phyloP scores from a whole-genome alignment of 2,797 vertebrate genomes.

The Typhlichthys subterraneus region DNA sequence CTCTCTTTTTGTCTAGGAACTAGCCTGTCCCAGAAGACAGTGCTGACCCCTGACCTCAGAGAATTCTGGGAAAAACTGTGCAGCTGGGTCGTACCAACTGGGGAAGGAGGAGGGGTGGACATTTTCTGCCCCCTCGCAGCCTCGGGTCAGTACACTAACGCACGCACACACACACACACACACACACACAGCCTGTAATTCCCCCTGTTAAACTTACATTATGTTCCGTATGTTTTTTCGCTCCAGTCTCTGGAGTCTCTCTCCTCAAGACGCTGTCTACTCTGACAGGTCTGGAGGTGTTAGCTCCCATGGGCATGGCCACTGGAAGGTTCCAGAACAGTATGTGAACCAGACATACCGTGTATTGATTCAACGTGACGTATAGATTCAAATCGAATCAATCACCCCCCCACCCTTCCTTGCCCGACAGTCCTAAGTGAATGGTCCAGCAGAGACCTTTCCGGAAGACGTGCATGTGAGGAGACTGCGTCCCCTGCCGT shows the following conservation, averaged over 20 bases:
- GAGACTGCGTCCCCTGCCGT: slow-evolving; percentile 44
- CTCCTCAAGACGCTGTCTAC: slow-evolving; percentile 78
- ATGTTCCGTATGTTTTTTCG: not conserved
- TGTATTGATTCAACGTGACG: not conserved
- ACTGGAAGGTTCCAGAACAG: slow-evolving; percentile 85
- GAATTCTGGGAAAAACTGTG: slow-evolving; percentile 87
- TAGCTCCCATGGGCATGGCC: slow-evolving; percentile 77
- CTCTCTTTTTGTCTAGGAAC: slow-evolving; percentile 58
- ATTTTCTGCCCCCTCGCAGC: slow-evolving; percentile 85
- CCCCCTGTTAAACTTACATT: not conserved
- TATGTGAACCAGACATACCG: slow-evolving; percentile 63
- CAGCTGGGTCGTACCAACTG: slow-evolving; percentile 64
- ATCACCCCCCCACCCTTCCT: not conserved
- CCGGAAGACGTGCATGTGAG: not conserved
- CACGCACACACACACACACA: slow-evolving; percentile 5
- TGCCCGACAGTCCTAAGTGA: slow-evolving; percentile 79
- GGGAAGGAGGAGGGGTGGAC: slow-evolving; percentile 80
- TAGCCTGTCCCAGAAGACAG: slow-evolving; percentile 70
- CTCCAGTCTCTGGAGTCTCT: slow-evolving; percentile 75
- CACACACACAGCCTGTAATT: not conserved
- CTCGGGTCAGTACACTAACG: slow-evolving; percentile 76
- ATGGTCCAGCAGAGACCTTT: slow-evolving; percentile 72
- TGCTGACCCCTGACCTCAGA: slow-evolving; percentile 73
- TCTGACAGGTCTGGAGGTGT: slow-evolving; percentile 79
- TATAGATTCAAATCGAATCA: not conserved